Evolutionary conservation across 2,113 vertebrate species (phyloP), one percentile per base, ranked within the genome.

Genomic region (Malaclemys terrapin): DNA sequence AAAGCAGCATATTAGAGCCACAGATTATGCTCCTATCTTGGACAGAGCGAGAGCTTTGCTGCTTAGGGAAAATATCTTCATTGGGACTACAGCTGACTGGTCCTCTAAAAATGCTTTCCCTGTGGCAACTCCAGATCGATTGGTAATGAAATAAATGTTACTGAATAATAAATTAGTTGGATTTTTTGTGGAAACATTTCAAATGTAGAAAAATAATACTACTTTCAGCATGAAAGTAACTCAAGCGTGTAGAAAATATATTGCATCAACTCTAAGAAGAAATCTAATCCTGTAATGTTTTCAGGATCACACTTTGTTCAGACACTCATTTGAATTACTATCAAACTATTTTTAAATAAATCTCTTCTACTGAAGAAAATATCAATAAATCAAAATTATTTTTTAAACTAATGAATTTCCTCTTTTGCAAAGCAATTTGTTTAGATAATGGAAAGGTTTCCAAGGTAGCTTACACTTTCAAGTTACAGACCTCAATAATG

Each of bases 281-380:
- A 96, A 96, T 97, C 91, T 82, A 93, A 93, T 52, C 87, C 80
- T 50, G 53, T 95, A 92, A 95, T 94, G 92, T 96, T 95, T 95
- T 96, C 96, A 97, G 86, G 91, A 85, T 81, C 52, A 6, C 42
- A 86, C 57, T 93, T 59, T 85, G 87, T 81, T 94, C 94, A 93
- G 20, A 0, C 82, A 89, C 31, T 35, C 91, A 91, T 97, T 82
- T 7, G 5, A 90, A 83, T 94, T 95, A 88, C 69, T 90, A 76
- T 75, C 93, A 85, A 80, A 31, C 75, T 96, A 87, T 94, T 98
- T 97, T 96, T 93, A 95, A 94, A 94, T 88, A 97, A 95, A 93
- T 85, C 62, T 69, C 47, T 91, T 93, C 88, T 89, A 91, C 87
- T 76, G 93, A 94, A 88, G 80, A 93, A 94, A 96, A 91, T 42